A percentile compares a stretch with the other conserved stretches of the same genome.
Conservation (phyloP, 2,888 invertebrate species). For the Ennomos erosarius region DNA sequence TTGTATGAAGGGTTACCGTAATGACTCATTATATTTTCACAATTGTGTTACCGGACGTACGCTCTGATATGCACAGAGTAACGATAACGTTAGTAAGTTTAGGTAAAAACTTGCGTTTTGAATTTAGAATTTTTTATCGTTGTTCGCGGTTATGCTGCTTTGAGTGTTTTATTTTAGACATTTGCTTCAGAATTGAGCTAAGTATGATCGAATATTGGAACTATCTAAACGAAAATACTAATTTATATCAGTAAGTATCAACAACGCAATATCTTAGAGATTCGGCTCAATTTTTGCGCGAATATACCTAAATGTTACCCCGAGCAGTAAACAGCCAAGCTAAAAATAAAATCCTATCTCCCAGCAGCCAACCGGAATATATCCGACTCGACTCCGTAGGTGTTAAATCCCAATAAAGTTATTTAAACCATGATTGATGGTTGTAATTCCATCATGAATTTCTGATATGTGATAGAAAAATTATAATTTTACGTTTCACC, state of each 20-base stretch:
- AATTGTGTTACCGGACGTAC: slow-evolving; percentile 67
- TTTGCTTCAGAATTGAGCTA: too few species aligned
- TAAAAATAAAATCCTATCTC: slow-evolving; percentile 39
- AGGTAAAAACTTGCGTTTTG: slow-evolving; percentile 24
- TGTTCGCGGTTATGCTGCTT: too few species aligned
- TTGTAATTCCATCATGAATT: slow-evolving; percentile 37
- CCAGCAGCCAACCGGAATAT: slow-evolving; percentile 32
- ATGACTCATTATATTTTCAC: slow-evolving; percentile 70
- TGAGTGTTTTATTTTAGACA: too few species aligned
- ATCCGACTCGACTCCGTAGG: slow-evolving; percentile 32
- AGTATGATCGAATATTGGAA: too few species aligned
- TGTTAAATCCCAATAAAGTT: slow-evolving; percentile 38
- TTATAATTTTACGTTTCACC: slow-evolving; percentile 38
- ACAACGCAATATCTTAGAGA: too few species aligned
- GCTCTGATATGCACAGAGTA: slow-evolving; percentile 58
- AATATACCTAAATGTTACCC: not conserved
- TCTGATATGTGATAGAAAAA: slow-evolving; percentile 36
- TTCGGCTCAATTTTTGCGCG: too few species aligned
- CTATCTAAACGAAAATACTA: too few species aligned
- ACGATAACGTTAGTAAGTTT: slow-evolving; percentile 27
- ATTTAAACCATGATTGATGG: slow-evolving; percentile 39
- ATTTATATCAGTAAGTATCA: too few species aligned
- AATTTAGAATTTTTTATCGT: slow-evolving; percentile 4
- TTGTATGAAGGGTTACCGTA: slow-evolving; percentile 63
- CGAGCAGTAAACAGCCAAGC: slow-evolving; percentile 6